Evolutionary conservation across 2,113 vertebrate species (phyloP).

Genomic region (Neolamprologus longior): DNA sequence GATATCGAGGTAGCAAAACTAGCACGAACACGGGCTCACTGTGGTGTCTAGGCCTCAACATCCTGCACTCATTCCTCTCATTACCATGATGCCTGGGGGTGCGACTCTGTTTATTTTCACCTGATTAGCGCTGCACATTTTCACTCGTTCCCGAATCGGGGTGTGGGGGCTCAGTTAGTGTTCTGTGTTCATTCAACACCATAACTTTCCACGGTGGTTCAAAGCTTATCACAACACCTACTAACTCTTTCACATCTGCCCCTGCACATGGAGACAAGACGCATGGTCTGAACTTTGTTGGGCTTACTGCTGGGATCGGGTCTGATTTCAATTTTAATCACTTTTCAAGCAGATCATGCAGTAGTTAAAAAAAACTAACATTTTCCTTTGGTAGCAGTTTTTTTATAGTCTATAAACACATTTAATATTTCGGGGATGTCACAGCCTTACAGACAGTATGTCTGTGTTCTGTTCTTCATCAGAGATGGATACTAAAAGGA

Average conservation of each 20-base stretch:
- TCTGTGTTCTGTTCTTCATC: conserved; percentile 19
- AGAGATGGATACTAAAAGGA: conserved; percentile 5
- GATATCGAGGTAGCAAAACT: not conserved
- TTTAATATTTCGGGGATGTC: conserved; percentile 12
- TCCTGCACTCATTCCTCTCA: conserved; percentile 13
- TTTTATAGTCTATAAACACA: conserved; percentile 4
- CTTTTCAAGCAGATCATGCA: not conserved
- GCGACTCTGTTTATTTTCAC: conserved; percentile 62
- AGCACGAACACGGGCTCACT: not conserved
- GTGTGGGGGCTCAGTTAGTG: conserved; percentile 25
- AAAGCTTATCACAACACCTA: conserved; percentile 42
- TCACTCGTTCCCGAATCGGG: conserved; percentile 18
- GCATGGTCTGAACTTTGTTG: conserved; percentile 3
- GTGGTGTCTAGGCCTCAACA: not conserved
- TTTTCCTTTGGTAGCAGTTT: not conserved
- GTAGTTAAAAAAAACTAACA: not conserved
- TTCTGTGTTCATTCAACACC: conserved; percentile 61
- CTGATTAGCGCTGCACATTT: conserved; percentile 59
- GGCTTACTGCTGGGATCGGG: not conserved
- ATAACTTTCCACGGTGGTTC: conserved; percentile 26
- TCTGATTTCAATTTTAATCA: not conserved
- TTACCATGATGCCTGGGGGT: conserved; percentile 24
- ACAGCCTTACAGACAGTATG: conserved; percentile 17
- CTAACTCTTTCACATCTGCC: not conserved
- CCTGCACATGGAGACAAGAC: not conserved